phyloP scores from a whole-genome alignment of 2,113 vertebrate species.

The Charina bottae region DNA sequence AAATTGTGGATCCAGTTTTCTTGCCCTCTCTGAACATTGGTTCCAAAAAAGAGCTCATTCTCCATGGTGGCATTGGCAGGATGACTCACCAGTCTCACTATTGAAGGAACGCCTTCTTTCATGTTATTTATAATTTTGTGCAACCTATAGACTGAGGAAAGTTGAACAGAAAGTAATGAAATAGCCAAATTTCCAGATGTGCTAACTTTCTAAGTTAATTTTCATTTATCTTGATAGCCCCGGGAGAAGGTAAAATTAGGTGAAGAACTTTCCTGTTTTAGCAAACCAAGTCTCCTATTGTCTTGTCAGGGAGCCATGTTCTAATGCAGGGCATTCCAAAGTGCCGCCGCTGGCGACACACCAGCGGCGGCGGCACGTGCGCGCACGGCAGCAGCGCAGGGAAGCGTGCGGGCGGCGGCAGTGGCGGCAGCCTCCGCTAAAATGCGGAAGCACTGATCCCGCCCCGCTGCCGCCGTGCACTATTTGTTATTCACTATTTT shows the following conservation, averaged over 20 bases:
- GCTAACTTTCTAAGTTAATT: not conserved
- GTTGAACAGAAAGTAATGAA: conserved; percentile 38
- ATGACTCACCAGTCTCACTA: not conserved
- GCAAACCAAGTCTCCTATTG: not conserved
- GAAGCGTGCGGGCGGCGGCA: too few relatives aligned
- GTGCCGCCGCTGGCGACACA: too few relatives aligned
- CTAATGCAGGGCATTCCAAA: too few relatives aligned
- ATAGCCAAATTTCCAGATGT: not conserved
- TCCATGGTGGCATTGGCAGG: not conserved
- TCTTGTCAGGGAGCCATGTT: not conserved
- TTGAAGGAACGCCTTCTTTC: conserved; percentile 15
- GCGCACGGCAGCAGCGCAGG: too few relatives aligned
- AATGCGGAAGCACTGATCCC: too few relatives aligned
- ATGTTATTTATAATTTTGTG: conserved; percentile 29
- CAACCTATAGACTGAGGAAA: conserved; percentile 57
- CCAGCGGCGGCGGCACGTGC: too few relatives aligned
- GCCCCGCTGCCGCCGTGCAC: too few relatives aligned
- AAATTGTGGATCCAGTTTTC: conserved; percentile 47
- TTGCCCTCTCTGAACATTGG: not conserved
- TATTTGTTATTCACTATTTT: too few relatives aligned
- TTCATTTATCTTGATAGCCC: not conserved
- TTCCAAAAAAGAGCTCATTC: accelerated
- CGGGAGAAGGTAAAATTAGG: not conserved
- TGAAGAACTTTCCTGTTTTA: not conserved
- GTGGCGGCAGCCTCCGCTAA: too few relatives aligned